Percentiles rank a stretch among this genome's conserved stretches.
phyloP scores from a whole-genome alignment of 2,113 vertebrate species.

The Eptatretus burgeri region DNA sequence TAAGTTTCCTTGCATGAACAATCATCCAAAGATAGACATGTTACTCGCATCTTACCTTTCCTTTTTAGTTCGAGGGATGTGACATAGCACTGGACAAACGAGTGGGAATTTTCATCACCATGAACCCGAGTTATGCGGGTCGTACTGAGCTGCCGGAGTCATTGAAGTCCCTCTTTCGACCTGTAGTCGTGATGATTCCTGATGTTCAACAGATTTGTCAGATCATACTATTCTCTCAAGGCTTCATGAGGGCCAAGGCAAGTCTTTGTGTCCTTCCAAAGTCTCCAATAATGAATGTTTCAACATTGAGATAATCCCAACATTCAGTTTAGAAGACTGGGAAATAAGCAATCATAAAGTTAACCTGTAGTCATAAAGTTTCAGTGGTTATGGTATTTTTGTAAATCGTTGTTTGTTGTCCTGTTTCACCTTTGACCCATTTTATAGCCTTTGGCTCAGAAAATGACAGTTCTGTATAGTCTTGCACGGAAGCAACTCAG shows the following conservation, averaged over 20 bases:
- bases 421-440: no score
- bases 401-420: no score
- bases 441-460: constrained; percentile 51
- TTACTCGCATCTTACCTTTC: not conserved
- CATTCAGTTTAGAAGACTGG: no score
- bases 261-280: not conserved
- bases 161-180: constrained; percentile 73
- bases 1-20: no score
- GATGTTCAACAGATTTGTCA: constrained; percentile 93
- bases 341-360: no score
- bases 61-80: constrained; percentile 53
- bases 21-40: no score
- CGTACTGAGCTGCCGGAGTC: constrained; percentile 81
- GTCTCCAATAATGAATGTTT: no score
- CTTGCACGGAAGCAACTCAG: constrained; percentile 64
- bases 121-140: constrained; percentile 86
- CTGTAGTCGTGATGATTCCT: constrained; percentile 70
- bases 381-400: no score
- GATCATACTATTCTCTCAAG: constrained; percentile 94
- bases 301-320: no score
- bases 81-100: constrained; percentile 43
- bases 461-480: constrained; percentile 96
- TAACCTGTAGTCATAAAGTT: no score
- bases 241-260: constrained; percentile 69
- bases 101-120: constrained; percentile 91